Evolutionary conservation across 2,888 invertebrate species (phyloP).

Genomic region (Polia nebulosa): DNA sequence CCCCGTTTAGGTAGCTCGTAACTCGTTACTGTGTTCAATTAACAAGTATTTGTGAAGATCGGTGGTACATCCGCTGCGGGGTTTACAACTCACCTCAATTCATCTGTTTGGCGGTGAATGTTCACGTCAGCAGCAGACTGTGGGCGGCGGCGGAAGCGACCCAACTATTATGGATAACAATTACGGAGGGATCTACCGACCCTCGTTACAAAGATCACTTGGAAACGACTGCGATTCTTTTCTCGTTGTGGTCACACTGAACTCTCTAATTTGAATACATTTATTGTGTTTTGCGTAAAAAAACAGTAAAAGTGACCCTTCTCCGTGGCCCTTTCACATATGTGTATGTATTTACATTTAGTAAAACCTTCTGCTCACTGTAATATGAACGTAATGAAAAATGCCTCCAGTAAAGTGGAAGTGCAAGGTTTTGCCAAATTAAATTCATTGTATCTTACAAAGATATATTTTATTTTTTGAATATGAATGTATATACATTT

Average conservation of each 20-base stretch:
- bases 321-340: conserved; percentile 43
- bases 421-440: conserved; percentile 21
- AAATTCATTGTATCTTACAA: conserved; percentile 2
- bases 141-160: conserved; percentile 53
- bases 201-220: conserved; percentile 73
- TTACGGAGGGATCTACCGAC: conserved; percentile 72
- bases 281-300: conserved; percentile 65
- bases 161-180: conserved; percentile 74
- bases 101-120: conserved; percentile 66
- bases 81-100: conserved; percentile 65
- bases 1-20: conserved; percentile 62
- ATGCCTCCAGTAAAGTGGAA: conserved; percentile 23
- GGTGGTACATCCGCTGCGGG: conserved; percentile 53
- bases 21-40: conserved; percentile 69
- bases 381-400: conserved; percentile 53
- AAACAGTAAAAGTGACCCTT: conserved; percentile 65
- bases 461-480: not conserved
- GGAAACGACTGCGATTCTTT: conserved; percentile 73
- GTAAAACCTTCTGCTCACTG: conserved; percentile 44
- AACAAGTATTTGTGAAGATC: conserved; percentile 72
- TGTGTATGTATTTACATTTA: conserved; percentile 56
- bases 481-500: too few relatives aligned
- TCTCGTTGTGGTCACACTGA: conserved; percentile 69
- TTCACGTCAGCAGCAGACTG: conserved; percentile 70
- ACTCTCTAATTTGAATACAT: conserved; percentile 68